Evolutionary conservation across 1,140 invertebrate genomes (phyloP), one percentile per base, ranked within the genome.

Genomic region (Lordiphosa clarofinis): DNA sequence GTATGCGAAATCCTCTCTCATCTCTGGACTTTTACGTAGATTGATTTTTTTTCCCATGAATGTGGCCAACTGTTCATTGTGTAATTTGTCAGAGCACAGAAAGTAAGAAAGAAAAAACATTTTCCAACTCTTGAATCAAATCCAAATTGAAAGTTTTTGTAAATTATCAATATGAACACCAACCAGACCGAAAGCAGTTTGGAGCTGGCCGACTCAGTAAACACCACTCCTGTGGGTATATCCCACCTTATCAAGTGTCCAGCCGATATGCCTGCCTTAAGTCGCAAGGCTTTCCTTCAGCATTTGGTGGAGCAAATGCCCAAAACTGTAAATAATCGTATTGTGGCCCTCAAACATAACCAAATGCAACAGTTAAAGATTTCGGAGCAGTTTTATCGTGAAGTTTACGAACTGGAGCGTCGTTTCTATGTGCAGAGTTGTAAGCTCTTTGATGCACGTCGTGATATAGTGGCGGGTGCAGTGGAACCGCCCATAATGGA

Each of bases 321-420:
- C 28, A 91, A 93, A 42, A 89, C 92, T 28, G 94, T 98, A 0
- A 94, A 95, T 72, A 92, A 94, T 68, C 92, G 97, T 66, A 92
- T 99, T 10, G 95, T 96, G 79, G 97, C 97, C 1, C 90, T 99
- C 31, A 98, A 99, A 88, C 95, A 97, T 76, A 88, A 98, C 3
- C 98, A 99, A 89, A 90, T 97, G 60, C 92, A 96, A 68, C 92
- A 94, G 42, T 95, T 96, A 0, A 93, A 97, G 68, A 92, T 98
- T 35, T 97, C 99, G 90, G 94, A 96, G 5, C 93, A 97, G 86
- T 99, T 99, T 90, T 99, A 97, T 88, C 93, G 95, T 71, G 97
- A 99, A 86, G 79, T 99, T 24, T 97, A 99, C 89, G 92, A 93
- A 6, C 91, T 99, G n/a, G 98, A 99, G 90, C 94, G 94, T 87